Percentiles rank a stretch among this genome's conserved stretches.
These are phyloP conservation scores for Strongylocentrotus purpuratus DNA, from an alignment of 35 echinoderm and acorn worm species.

Conservation along the genomic window DNA sequence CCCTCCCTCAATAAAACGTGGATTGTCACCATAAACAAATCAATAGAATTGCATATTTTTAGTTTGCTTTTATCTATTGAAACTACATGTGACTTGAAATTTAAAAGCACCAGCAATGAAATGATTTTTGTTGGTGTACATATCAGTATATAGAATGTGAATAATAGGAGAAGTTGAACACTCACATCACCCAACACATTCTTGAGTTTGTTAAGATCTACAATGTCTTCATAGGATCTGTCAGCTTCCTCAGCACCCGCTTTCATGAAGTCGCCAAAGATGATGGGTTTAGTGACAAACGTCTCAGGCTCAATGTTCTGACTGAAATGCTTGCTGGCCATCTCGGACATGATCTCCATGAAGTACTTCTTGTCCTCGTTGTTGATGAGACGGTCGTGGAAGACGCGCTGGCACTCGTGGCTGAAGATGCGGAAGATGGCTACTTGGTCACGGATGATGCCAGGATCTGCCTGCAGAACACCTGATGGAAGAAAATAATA, in stretches of 20 bases:
- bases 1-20: no score
- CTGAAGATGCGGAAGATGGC: slow-evolving; percentile 97
- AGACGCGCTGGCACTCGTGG: slow-evolving; percentile 97
- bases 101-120: no score
- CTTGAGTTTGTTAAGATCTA: slow-evolving; percentile 82
- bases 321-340: slow-evolving; percentile 94
- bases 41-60: neutral
- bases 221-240: slow-evolving; percentile 90
- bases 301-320: slow-evolving; percentile 77
- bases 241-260: slow-evolving; percentile 88
- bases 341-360: slow-evolving; percentile 95
- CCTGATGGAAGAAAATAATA: slow-evolving; percentile 44
- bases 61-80: neutral
- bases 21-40: neutral
- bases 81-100: no score
- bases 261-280: slow-evolving; percentile 99
- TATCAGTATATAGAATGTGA: neutral
- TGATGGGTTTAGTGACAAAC: slow-evolving; percentile 90
- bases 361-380: slow-evolving; percentile 94
- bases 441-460: slow-evolving; percentile 75
- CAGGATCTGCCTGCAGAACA: slow-evolving; percentile 88
- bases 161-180: neutral
- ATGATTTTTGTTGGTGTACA: neutral
- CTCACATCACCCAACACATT: slow-evolving; percentile 84
- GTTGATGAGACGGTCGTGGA: slow-evolving; percentile 98